Base-by-base conservation (phyloP, 2,888 invertebrate genomes). In the Dromius quadrimaculatus region DNA sequence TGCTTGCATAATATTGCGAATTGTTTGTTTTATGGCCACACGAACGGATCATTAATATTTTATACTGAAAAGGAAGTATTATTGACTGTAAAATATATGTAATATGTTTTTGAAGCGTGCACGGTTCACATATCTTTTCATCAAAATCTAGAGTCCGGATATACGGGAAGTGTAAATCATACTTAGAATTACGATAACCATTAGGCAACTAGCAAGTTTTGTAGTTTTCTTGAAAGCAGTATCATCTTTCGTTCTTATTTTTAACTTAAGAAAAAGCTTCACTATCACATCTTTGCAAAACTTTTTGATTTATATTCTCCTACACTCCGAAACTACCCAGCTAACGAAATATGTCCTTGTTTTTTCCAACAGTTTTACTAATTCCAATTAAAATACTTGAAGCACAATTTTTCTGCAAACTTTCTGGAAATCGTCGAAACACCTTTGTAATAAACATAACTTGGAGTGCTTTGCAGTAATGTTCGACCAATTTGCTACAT, bases 401-500 rank as follows among this genome's bases (percentile, higher is more conserved):
- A n/a, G n/a, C 5, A 13, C 19, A 57, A 36, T 34, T 34, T 23
- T 59, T 28, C 15, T 1, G 36, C 2, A 13, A 11, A 36, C n/a
- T 36, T n/a, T n/a, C n/a, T 6, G 22, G 15, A 45, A 22, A 50
- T 9, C 13, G 13, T 13, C 41, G 41, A 41, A 41, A 41, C 3
- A 15, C 41, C 15, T 3, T 17, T 41, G 20, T 15, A 28, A 50
- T 50, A 28, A 50, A 50, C 50, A 50, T 50, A 50, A 59, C 59
- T 13, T 28, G 11, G 13, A 59, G 15, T 23, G 41, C 36, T 41
- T 41, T 8, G 5, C n/a, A n/a, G 41, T 62, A 62, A 62, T 62
- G 38, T 38, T 13, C 19, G 59, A 41, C 62, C 62, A 62, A 62
- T 62, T 62, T 62, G 41, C 50, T 50, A 22, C 5, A 50, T 50